Evolutionary conservation across 2,888 invertebrate species (phyloP), one percentile per base, ranked within the genome.

Genomic region (Mythimna loreyi): DNA sequence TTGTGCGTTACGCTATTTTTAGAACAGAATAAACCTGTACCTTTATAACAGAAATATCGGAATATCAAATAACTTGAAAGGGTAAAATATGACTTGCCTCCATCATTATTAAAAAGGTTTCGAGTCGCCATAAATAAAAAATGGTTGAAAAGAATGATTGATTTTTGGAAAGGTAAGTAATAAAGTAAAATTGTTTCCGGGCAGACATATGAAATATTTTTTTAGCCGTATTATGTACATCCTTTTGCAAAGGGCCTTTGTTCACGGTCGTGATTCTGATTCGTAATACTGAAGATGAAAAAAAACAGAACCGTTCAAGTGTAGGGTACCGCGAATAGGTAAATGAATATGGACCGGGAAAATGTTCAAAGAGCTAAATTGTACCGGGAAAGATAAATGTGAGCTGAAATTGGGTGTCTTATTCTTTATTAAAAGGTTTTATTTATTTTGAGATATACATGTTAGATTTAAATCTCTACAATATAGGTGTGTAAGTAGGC

Each of bases 261-360:
- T 80, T 74, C 62, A 78, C 57, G 67, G 25, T 28, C 50, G n/a
- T 65, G 69, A 64, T 61, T 69, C 33, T 55, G 43, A 78, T 65
- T 65, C 52, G 50, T 43, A 25, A 47, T 75, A 72, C 16, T 50
- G 65, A 67, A 45, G 57, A 73, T 70, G 60, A 68, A 70, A 76
- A 40, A 78, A 69, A 47, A 56, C 49, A 62, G 67, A 80, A 57
- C 55, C 57, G 25, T 65, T 75, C 67, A 69, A 69, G 53, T 66
- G 59, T 45, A 60, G 50, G 40, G 49, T 61, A 68, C 64, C 53
- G 36, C 47, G 62, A 67, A 33, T 64, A 59, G 70, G 56, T 69
- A 80, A 67, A 80, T 77, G 69, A 77, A 80, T 70, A 74, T 55
- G 63, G 33, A 43, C 64, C 47, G 56, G 43, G 28, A 30, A 62